Conservation (phyloP, 2,113 vertebrate species). For the Microcebus jonahi region DNA sequence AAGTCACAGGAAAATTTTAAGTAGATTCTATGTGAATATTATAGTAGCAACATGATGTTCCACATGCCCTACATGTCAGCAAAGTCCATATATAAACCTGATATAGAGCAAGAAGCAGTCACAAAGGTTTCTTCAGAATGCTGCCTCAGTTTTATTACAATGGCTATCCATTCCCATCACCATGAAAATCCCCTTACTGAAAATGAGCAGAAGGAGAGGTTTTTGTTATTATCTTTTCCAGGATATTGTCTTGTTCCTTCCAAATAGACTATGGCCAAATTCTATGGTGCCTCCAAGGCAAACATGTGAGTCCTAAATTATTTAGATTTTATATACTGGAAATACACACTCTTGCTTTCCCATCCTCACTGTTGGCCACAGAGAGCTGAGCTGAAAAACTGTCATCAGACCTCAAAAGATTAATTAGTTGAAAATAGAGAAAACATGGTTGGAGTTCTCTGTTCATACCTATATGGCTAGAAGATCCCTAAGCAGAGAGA, state of each 20-base stretch:
- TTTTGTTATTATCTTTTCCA: constrained; percentile 8
- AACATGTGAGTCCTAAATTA: background rate
- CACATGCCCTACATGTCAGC: background rate
- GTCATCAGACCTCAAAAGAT: background rate
- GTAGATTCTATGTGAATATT: background rate
- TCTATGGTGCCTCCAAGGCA: background rate
- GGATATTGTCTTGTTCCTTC: background rate
- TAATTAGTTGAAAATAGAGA: background rate
- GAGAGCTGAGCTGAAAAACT: background rate
- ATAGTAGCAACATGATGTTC: background rate
- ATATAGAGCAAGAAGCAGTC: background rate
- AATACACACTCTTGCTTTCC: background rate
- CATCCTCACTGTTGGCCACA: background rate
- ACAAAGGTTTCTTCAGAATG: background rate
- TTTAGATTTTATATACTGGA: background rate
- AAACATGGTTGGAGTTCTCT: background rate
- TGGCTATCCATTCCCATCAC: background rate
- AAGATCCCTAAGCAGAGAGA: background rate
- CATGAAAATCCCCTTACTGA: constrained; percentile 4
- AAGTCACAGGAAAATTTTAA: background rate
- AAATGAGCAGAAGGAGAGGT: background rate
- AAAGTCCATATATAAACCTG: background rate
- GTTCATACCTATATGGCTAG: background rate
- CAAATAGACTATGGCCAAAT: background rate
- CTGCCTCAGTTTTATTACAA: background rate